Evolutionary conservation across 2,113 vertebrate genomes (phyloP).

Genomic region (Pimephales promelas): DNA sequence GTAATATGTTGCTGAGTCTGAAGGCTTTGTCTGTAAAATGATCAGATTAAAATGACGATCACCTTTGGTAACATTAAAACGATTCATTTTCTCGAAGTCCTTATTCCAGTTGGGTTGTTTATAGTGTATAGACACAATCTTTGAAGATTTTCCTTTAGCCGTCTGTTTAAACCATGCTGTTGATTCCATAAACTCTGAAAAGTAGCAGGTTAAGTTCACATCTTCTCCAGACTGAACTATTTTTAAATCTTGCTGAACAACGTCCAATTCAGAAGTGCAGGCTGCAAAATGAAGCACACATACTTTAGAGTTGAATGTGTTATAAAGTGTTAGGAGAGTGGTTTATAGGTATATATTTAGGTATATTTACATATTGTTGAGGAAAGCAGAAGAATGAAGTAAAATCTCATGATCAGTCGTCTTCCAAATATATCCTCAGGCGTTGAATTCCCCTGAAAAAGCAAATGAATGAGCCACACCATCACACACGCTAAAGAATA

Average conservation of each 20-base stretch:
- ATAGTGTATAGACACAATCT: neutral
- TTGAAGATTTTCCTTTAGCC: conserved; percentile 13
- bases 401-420: neutral
- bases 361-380: neutral
- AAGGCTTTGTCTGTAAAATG: neutral
- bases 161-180: conserved; percentile 43
- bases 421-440: neutral
- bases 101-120: neutral
- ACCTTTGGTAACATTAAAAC: neutral
- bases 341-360: neutral
- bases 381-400: neutral
- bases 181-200: neutral
- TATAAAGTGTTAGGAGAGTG: neutral
- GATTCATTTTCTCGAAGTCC: neutral
- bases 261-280: neutral
- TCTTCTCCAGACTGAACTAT: conserved; percentile 5
- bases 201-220: conserved; percentile 1
- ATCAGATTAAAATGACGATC: conserved; percentile 10
- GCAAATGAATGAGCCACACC: neutral
- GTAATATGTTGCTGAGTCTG: conserved; percentile 44
- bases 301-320: neutral
- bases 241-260: conserved; percentile 14
- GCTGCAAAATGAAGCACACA: conserved; percentile 7
- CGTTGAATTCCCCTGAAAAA: neutral
- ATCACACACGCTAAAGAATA: neutral